Base-by-base conservation (phyloP, 2,888 invertebrate genomes). In the Archips xylosteana region DNA sequence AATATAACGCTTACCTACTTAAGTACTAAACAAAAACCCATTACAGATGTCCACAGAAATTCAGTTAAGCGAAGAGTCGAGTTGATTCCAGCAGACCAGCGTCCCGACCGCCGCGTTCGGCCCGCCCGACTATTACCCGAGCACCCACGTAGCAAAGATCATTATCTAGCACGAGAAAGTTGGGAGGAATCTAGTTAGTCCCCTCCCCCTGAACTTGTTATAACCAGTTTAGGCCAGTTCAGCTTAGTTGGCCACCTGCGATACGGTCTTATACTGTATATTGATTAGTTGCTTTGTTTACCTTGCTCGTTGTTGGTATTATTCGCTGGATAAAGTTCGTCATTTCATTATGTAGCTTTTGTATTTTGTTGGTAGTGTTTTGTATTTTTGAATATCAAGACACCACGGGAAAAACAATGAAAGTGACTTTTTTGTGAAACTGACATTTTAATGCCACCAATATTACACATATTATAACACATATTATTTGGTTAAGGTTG, bases 81-180 rank as follows among this genome's bases (percentile, higher is more conserved):
- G 23, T 23, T 23, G 23, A 1, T 23, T 12, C 6, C 63, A 36
- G 47, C 76, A 81, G 73, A 76, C 80, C 64, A 36, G 80, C 83
- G 82, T 78, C 64, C 45, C 32, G 75, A 73, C 75, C 83, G 86
- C 84, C 61, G 84, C 87, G 83, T 83, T 76, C 54, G 5, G 34
- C 67, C 79, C 83, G 86, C 85, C 71, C 70, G 61, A 72, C 75
- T 76, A 10, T 71, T 80, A 65, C 71, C 78, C 79, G 76, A 78
- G 90, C 91, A 89, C 92, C 92, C 92, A 90, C 92, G 91, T 89
- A 89, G 84, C 87, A 89, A 94, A 94, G 94, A 94, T 94, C 92
- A 94, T 94, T 94, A 94, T 94, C 94, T 92, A 83, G 82, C 82
- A 86, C 84, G 90, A 89, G 91, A 92, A 93, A 93, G 92, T 92